phyloP scores from a whole-genome alignment of 2,113 vertebrate species.

The Muscicapa adusta region DNA sequence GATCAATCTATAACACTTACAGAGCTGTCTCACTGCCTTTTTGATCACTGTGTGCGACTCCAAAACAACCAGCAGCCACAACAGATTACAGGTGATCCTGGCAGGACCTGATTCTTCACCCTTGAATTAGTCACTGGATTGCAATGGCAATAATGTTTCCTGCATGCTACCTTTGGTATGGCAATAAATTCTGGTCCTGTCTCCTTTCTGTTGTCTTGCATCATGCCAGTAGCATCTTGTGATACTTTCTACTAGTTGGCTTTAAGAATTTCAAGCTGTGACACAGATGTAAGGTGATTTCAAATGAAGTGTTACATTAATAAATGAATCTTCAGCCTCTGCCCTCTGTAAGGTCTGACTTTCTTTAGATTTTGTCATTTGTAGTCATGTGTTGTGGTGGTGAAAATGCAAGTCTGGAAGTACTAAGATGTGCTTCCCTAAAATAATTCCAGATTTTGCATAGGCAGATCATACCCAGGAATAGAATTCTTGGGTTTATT shows the following conservation, averaged over 20 bases:
- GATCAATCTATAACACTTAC: neutral
- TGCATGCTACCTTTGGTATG: neutral
- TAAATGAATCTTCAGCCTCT: neutral
- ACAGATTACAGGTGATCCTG: neutral
- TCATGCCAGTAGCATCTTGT: neutral
- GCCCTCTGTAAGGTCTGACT: neutral
- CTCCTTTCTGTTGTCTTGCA: neutral
- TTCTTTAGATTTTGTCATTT: conserved; percentile 10
- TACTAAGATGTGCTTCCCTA: neutral
- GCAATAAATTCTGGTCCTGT: neutral
- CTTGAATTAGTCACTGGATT: neutral
- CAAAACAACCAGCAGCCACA: neutral
- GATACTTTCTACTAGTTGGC: neutral
- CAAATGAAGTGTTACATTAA: neutral
- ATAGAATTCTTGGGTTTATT: neutral
- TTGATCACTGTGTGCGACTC: neutral
- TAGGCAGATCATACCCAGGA: neutral
- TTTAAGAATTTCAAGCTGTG: neutral
- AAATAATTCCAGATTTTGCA: neutral
- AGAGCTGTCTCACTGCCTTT: neutral
- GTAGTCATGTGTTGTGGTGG: neutral
- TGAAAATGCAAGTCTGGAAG: neutral
- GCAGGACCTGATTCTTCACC: neutral
- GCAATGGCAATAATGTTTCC: neutral
- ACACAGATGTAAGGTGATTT: neutral